Evolutionary conservation across 2,113 vertebrate genomes (phyloP), one percentile per base, ranked within the genome.

Genomic region (Nannospalax galili): DNA sequence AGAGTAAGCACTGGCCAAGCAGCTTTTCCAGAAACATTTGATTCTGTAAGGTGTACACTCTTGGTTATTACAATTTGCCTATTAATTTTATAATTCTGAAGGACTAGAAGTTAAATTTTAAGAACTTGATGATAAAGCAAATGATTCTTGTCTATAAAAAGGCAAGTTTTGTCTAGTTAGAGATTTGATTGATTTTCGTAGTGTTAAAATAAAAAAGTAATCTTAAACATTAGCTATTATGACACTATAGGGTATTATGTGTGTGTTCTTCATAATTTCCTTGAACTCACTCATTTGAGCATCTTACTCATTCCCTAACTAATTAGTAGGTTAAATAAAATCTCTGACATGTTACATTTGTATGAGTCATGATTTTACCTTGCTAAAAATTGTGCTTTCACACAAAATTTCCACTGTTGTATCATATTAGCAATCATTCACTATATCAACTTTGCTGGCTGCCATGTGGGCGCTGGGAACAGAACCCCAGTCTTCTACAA

Each of bases 321-420:
- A 96, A 90, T 86, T 52, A 93, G 77, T 40, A 16, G 87, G 52
- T 89, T 89, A 87, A 87, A 80, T 73, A 92, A 87, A 84, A 77
- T 20, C 17, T 88, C 45, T 84, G 89, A 82, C 88, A 42, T 64
- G 56, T 73, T 64, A 52, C 17, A 69, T 94, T 77, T 94, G 84
- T 67, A 72, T 48, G 92, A 94, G 72, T 94, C 90, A 95, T 85
- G 77, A 88, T 89, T 88, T 95, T 65, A 77, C 70, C 56, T 84
- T 96, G 80, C 48, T 56, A n/a, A 90, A 93, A 95, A 94, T 11
- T 82, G 35, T 60, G 62, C 65, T 90, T 96, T 58, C 73, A 35
- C 84, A 26, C 52, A 84, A 65, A 42, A 52, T 89, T 92, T 58
- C 64, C 60, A 62, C 35, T 84, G 35, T n/a, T 73, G n/a, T 77